A percentile compares a stretch with the other conserved stretches of the same genome.
Conservation (phyloP, 2,888 invertebrate genomes). For the Zaprionus bogoriensis region DNA sequence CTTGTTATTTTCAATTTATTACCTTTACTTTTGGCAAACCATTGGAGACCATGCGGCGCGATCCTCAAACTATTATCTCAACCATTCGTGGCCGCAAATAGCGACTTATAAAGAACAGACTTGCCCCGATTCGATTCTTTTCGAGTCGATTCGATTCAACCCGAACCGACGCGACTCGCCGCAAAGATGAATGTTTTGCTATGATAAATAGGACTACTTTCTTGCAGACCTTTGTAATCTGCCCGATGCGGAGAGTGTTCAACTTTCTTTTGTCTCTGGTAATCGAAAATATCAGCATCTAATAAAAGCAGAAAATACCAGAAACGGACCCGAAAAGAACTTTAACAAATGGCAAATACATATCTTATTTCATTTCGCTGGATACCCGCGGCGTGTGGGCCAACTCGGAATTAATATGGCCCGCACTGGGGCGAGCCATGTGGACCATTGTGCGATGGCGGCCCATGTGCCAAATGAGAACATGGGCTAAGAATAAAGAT, state of each 20-base stretch:
- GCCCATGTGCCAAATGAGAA: slow-evolving; percentile 20
- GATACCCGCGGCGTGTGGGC: slow-evolving; percentile 13
- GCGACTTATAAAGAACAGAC: no score
- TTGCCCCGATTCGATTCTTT: no score
- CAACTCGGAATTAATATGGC: slow-evolving; percentile 14
- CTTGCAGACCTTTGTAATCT: background rate
- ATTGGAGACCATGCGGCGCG: no score
- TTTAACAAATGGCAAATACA: slow-evolving; percentile 4
- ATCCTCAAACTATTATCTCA: no score
- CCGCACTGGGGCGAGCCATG: slow-evolving; percentile 10
- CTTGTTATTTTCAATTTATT: no score
- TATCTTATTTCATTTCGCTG: background rate
- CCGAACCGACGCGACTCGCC: background rate
- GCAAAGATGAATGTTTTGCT: background rate
- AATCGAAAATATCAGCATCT: slow-evolving; percentile 7
- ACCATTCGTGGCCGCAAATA: no score
- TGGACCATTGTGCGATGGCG: slow-evolving; percentile 10
- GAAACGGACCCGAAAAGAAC: background rate
- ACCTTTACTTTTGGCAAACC: no score
- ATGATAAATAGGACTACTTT: slow-evolving; percentile 1
- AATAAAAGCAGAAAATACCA: background rate
- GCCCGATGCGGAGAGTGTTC: background rate
- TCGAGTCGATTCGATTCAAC: no score
- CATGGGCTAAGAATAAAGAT: slow-evolving; percentile 8
- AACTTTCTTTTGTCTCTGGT: slow-evolving; percentile 8